Evolutionary conservation across 2,888 invertebrate genomes (phyloP).

Genomic region (Cynaeus angustus): DNA sequence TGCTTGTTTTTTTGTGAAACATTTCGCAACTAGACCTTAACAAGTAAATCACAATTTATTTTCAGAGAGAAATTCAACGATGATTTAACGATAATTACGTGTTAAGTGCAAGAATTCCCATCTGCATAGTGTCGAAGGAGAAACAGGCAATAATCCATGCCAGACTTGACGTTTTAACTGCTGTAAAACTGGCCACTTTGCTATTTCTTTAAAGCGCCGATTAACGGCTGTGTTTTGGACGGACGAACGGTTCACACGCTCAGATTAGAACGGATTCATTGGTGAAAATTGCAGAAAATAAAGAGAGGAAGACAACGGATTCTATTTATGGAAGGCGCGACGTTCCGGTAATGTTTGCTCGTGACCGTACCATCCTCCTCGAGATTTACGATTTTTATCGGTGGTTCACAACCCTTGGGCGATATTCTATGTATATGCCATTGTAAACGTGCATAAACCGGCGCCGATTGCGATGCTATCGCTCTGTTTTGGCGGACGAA

Average conservation of each 20-base stretch:
- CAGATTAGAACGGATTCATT: neutral
- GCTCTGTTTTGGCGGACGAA: conserved; percentile 14
- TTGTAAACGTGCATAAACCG: conserved; percentile 24
- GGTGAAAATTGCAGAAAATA: conserved; percentile 16
- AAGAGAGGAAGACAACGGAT: conserved; percentile 40
- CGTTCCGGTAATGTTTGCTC: conserved; percentile 59
- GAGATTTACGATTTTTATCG: conserved; percentile 24
- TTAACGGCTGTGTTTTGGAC: conserved; percentile 2
- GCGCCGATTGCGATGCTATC: conserved; percentile 31
- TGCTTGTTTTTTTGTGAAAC: no score
- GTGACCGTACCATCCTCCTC: conserved; percentile 58
- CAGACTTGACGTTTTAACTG: conserved; percentile 25
- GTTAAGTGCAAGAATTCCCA: conserved; percentile 29
- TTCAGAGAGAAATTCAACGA: conserved; percentile 8
- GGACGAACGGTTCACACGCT: neutral
- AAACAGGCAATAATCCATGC: conserved; percentile 31
- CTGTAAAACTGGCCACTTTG: conserved; percentile 6
- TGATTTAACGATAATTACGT: conserved; percentile 41
- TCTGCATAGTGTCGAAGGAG: conserved; percentile 29
- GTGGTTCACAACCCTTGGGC: conserved; percentile 16
- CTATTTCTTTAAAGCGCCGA: neutral
- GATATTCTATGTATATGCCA: conserved; percentile 17
- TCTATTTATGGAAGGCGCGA: conserved; percentile 57
- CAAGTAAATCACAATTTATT: conserved; percentile 25
- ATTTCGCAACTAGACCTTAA: conserved; percentile 6